These are phyloP conservation scores for Meloidogyne floridensis DNA, from an alignment of 1,140 invertebrate species.

Conservation along the genomic window DNA sequence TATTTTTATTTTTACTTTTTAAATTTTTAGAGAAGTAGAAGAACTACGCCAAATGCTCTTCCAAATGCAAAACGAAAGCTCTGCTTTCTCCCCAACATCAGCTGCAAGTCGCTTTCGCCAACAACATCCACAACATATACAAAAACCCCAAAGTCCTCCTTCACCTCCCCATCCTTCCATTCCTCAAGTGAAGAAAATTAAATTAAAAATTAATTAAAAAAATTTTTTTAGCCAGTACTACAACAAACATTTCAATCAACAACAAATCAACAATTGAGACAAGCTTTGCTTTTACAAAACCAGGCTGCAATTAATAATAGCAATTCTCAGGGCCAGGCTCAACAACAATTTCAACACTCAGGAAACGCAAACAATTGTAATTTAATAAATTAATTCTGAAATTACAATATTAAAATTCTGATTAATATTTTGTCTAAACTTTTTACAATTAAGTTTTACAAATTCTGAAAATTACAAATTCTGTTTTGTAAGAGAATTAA, in stretches of 20 bases:
- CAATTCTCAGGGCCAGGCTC: constrained; percentile 1
- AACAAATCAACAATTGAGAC: too few relatives aligned
- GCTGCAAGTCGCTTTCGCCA: background rate
- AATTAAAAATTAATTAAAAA: too few relatives aligned
- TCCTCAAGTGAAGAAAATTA: too few relatives aligned
- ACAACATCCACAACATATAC: background rate
- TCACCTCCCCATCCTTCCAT: too few relatives aligned
- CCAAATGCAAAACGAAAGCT: constrained; percentile 27
- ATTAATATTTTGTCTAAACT: too few relatives aligned
- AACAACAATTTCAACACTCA: constrained; percentile 14
- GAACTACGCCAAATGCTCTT: constrained; percentile 41
- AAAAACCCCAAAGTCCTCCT: background rate
- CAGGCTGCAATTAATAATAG: constrained; percentile 9
- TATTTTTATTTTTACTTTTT: too few relatives aligned
- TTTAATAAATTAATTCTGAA: background rate
- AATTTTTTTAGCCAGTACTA: too few relatives aligned
- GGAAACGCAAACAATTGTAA: constrained; percentile 20
- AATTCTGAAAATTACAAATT: background rate
- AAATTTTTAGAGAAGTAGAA: constrained; percentile 43
- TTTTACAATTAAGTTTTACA: too few relatives aligned
- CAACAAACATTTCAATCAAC: too few relatives aligned
- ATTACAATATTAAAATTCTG: constrained; percentile 4
- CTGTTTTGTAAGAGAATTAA: background rate
- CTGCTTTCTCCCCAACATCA: background rate
- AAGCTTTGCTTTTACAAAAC: too few relatives aligned